A percentile compares a stretch with the other conserved stretches of the same genome.
Evolutionary conservation across 2,113 vertebrate genomes (phyloP).

Genomic region (Trematomus loennbergii): DNA sequence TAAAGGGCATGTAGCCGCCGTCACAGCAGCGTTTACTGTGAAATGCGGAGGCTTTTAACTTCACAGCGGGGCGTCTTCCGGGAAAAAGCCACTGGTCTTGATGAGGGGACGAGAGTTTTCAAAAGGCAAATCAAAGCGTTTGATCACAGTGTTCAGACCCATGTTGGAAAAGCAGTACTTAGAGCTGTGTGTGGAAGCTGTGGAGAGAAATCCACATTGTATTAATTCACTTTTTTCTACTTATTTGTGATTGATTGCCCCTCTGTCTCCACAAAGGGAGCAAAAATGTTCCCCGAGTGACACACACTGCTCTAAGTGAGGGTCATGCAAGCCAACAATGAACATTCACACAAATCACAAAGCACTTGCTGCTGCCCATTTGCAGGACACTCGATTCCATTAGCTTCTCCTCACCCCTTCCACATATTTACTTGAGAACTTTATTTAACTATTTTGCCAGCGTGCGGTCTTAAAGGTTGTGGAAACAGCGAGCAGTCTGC

Average conservation of each 20-base stretch:
- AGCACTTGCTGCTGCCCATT: slow-evolving; percentile 39
- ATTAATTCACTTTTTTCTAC: too few relatives aligned
- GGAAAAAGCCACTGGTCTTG: slow-evolving; percentile 44
- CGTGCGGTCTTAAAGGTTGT: slow-evolving; percentile 59
- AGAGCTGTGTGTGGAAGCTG: background rate
- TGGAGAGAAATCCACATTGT: too few relatives aligned
- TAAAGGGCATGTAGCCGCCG: slow-evolving; percentile 51
- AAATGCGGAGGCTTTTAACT: slow-evolving; percentile 69
- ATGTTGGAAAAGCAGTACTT: slow-evolving; percentile 1
- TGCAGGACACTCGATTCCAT: slow-evolving; percentile 51
- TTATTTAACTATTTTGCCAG: slow-evolving; percentile 47
- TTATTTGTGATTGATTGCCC: background rate
- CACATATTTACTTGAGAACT: slow-evolving; percentile 15
- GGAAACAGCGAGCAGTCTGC: slow-evolving; percentile 56
- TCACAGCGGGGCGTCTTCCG: slow-evolving; percentile 51
- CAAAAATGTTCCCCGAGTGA: background rate
- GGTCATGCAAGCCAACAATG: slow-evolving; percentile 42
- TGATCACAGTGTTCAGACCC: slow-evolving; percentile 7
- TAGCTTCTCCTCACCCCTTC: slow-evolving; percentile 58
- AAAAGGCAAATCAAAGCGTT: slow-evolving; percentile 22
- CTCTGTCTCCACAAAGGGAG: slow-evolving; percentile 4
- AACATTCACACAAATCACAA: slow-evolving; percentile 10
- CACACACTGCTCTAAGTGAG: background rate
- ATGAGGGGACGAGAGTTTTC: slow-evolving; percentile 16
- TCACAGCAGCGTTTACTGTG: slow-evolving; percentile 47